Evolutionary conservation across 2,113 vertebrate genomes (phyloP), one percentile per base, ranked within the genome.

Genomic region (Serinus canaria): DNA sequence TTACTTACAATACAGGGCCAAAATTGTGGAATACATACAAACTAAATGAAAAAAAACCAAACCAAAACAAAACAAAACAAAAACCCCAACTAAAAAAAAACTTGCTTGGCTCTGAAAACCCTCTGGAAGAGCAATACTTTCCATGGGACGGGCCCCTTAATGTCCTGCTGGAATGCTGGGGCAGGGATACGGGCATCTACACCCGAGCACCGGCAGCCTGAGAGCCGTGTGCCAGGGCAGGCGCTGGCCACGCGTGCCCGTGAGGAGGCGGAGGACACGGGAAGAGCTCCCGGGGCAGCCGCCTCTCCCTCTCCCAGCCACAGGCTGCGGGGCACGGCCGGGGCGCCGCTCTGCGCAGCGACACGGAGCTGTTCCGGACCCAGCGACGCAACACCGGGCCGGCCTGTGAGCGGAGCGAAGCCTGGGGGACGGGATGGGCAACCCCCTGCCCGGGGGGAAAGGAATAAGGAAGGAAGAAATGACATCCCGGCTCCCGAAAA

Each of bases 231-330:
- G 43, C 11, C 0, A 1, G 22, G 3, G 15, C 9, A 4, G 28
- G 56, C 24, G 17, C 25, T 11, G 0, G 35, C 8, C 74, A 64
- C 17, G 1, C 21, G 28, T 13, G 30, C 3, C 49, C 9, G 2
- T 2, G 74, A 0, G 59, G 33, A 8, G 0, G 2, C 10, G 0
- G 2, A 11, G 28, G 52, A 5, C 5, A 0, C 16, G 43, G 37
- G 3, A 4, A 50, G 2, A 4, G 55, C 56, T 67, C 35, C 55
- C 0, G 53, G 17, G 39, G 5, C 39, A 15, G n/a, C 1, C 17
- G 27, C 33, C 74, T 31, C 69, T 18, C 35, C 0, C n/a, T 28
- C 64, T 15, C 31, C 1, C 43, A 5, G 83, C 56, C 20, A 1
- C 3, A 6, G 66, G 7, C 28, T 5, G 76, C 46, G 13, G 39